phyloP scores from a whole-genome alignment of 2,797 vertebrate species.

The Fundulus diaphanus region DNA sequence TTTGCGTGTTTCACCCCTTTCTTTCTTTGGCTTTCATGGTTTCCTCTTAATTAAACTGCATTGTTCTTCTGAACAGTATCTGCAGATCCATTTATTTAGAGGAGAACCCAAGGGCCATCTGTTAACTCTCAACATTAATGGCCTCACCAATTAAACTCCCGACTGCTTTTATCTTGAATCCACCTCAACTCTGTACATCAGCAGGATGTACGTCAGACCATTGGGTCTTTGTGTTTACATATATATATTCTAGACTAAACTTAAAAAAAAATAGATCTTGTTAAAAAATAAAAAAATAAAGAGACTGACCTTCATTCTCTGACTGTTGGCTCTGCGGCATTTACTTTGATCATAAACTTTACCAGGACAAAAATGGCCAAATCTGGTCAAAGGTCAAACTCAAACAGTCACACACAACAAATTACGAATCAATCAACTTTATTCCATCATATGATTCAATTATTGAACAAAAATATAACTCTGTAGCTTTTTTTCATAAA shows the following conservation, averaged over 20 bases:
- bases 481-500: conserved; percentile 36
- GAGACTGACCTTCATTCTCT: background rate
- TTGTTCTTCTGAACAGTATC: no score
- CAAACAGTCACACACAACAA: background rate
- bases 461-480: conserved; percentile 27
- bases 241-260: background rate
- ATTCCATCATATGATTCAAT: conserved; percentile 45
- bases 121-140: background rate
- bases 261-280: background rate
- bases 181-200: no score
- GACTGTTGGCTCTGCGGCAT: background rate
- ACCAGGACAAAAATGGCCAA: background rate
- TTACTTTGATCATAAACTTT: background rate
- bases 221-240: no score
- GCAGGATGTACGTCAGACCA: no score
- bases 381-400: background rate
- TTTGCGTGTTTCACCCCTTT: background rate
- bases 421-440: conserved; percentile 43
- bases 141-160: background rate
- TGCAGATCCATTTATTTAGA: no score
- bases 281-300: background rate
- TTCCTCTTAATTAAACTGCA: no score
- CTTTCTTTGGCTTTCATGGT: no score
- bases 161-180: background rate
- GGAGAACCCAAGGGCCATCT: background rate